Base-by-base conservation (phyloP, 2,888 invertebrate genomes). In the Drosophila leonis region DNA sequence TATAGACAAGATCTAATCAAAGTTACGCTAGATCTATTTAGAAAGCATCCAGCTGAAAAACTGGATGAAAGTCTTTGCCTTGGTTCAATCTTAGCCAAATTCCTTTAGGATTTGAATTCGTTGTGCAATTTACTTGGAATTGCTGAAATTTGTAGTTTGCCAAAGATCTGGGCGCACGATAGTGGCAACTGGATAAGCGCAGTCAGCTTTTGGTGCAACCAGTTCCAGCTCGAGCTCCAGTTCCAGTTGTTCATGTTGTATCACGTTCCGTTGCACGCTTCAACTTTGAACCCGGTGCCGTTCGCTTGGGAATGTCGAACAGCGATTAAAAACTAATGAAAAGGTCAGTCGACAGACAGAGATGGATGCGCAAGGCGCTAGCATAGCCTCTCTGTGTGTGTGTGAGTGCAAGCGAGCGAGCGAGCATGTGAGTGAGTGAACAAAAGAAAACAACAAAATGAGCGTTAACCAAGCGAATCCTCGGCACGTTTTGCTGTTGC, bases 401-500 rank as follows among this genome's bases (percentile, higher is more conserved):
- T 48, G 46, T 48, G 41, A 42, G 37, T 46, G 51, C 2, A 27
- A 37, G 24, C 37, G 57, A 20, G 24, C 37, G 57, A 20, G 42
- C 20, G 52, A 35, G 67, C 20, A 52, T 13, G 51, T 27, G 44
- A 29, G 51, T 13, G 60, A 27, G 54, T 24, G 49, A 55, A 62
- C 10, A 33, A 51, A 88, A 49, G 29, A 49, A 49, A 49, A 65
- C 77, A 90, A 84, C 84, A 90, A 84, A 84, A 84, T 84, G 84
- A 84, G 84, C 90, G 90, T 84, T 84, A 84, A 82, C 90, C 84
- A 84, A 84, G 90, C 84, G 86, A 90, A 90, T 84, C 90, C 84
- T 88, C 90, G 52, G 90, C 84, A 84, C 90, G 84, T 90, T 84
- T 83, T 84, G 64, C 64, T 70, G 82, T 83, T 65, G 79, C 70